These are phyloP conservation scores for Gymnocephalus cernua DNA, from an alignment of 2,113 vertebrate genomes.

Conservation along the genomic window DNA sequence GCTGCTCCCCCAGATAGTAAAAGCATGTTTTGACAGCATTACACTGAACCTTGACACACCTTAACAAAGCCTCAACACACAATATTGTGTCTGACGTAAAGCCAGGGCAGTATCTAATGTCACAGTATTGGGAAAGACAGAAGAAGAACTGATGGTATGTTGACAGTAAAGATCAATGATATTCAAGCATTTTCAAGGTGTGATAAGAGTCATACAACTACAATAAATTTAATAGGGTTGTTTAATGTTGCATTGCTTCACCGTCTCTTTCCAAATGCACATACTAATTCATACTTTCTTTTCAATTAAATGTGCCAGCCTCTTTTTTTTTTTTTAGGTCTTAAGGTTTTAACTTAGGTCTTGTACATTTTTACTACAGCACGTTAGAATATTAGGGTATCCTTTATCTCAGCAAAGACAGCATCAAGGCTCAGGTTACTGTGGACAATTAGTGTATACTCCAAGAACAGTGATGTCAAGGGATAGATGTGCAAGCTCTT, in stretches of 20 bases:
- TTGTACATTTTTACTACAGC: not conserved
- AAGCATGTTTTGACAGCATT: constrained; percentile 75
- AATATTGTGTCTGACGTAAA: constrained; percentile 13
- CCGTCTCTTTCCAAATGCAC: not conserved
- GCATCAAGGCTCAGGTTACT: constrained; percentile 22
- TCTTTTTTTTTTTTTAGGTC: not conserved
- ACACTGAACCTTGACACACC: constrained; percentile 56
- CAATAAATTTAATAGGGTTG: not conserved
- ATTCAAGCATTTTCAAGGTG: constrained; percentile 1
- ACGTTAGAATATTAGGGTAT: not conserved
- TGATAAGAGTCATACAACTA: not conserved
- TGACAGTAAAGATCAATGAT: not conserved
- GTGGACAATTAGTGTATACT: constrained; percentile 56
- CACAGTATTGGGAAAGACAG: constrained; percentile 9
- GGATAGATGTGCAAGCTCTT: constrained; percentile 64
- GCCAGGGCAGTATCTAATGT: constrained; percentile 11
- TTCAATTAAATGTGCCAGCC: not conserved
- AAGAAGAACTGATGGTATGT: not conserved
- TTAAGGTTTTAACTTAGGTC: too few species aligned
- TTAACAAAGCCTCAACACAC: constrained; percentile 32
- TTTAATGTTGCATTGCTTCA: not conserved
- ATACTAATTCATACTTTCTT: not conserved
- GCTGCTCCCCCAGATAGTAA: constrained; percentile 41
- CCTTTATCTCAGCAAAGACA: not conserved
- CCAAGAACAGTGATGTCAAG: constrained; percentile 76